Base-by-base conservation (phyloP, 2,113 vertebrate species). In the Phylloscopus trochiloides region DNA sequence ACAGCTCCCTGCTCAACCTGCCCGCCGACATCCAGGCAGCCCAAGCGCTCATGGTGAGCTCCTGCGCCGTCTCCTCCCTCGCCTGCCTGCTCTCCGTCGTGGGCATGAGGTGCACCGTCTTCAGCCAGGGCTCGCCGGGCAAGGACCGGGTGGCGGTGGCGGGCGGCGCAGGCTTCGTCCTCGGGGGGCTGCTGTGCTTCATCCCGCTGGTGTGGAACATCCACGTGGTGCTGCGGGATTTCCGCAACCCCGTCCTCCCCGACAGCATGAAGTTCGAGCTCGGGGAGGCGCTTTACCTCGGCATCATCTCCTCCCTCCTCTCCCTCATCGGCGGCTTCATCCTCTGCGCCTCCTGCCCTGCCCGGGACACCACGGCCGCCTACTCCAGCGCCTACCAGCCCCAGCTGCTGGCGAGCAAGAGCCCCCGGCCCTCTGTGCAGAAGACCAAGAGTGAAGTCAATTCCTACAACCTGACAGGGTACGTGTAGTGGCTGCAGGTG, bases 101-200 rank as follows among this genome's bases (percentile, higher is more conserved):
- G 72, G 99, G 99, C 73, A 99, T 99, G 99, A 98, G 98, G 96
- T 99, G 99, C 96, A 99, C 99, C 0, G 78, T 99, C 52, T 99
- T 99, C 97, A 96, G 97, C 96, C 98, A 98, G 74, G 98, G 98
- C 25, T 95, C 98, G 0, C 96, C 97, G 0, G 96, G 59, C 26
- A 99, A 99, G 97, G 97, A 98, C 94, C 98, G 98, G 7, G 91
- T 99, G 77, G 99, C 99, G 0, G 98, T 99, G 17, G 86, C 95
- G 0, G 98, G 99, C 0, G 99, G 99, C 1, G 88, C 57, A 0
- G 86, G 98, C 20, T 99, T 99, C 58, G 87, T 99, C 29, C 55
- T 98, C 0, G 99, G 99, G 1, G 99, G 99, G 22, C 97, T 99
- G 66, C 96, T 99, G 57, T 97, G 98, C 18, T 98, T 99, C 91